Conservation (phyloP, 2,113 vertebrate genomes). For the Oostethus manadensis region DNA sequence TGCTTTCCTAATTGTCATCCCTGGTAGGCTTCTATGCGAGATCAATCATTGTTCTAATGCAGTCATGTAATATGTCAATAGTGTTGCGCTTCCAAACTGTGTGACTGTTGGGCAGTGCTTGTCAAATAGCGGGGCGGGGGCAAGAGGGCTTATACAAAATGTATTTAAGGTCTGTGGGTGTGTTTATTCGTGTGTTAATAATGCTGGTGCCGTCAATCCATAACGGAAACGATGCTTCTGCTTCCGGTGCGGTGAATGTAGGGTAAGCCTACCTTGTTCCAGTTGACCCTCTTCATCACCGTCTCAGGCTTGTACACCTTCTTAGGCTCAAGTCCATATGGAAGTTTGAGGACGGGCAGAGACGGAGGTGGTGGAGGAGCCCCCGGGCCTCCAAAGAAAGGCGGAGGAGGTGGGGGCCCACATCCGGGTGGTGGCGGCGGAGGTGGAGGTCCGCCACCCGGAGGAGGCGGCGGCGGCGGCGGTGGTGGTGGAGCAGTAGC, state of each 20-base stretch:
- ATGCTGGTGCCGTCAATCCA: too few species aligned
- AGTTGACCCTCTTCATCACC: slow-evolving; percentile 93
- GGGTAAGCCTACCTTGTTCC: slow-evolving; percentile 84
- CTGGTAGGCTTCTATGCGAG: background rate
- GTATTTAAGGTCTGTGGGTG: too few species aligned
- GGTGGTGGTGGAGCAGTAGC: slow-evolving; percentile 47
- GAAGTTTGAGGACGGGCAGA: slow-evolving; percentile 70
- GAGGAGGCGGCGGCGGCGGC: slow-evolving; percentile 61
- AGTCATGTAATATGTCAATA: too few species aligned
- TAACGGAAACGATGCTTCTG: background rate
- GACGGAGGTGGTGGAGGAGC: slow-evolving; percentile 67
- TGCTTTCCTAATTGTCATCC: background rate
- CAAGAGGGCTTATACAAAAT: too few species aligned
- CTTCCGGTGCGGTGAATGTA: background rate
- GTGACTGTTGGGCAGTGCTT: too few species aligned
- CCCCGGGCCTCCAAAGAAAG: slow-evolving; percentile 52
- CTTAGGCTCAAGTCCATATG: slow-evolving; percentile 89
- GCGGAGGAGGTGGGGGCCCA: slow-evolving; percentile 71
- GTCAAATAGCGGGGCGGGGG: too few species aligned
- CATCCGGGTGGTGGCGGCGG: slow-evolving; percentile 69
- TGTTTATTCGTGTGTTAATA: too few species aligned
- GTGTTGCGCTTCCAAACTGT: too few species aligned
- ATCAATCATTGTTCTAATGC: too few species aligned
- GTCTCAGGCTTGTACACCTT: slow-evolving; percentile 86
- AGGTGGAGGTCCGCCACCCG: slow-evolving; percentile 62